Percentiles rank a stretch among this genome's conserved stretches.
Evolutionary conservation across 2,113 vertebrate species (phyloP).

Genomic region (Thinocorus orbignyianus): DNA sequence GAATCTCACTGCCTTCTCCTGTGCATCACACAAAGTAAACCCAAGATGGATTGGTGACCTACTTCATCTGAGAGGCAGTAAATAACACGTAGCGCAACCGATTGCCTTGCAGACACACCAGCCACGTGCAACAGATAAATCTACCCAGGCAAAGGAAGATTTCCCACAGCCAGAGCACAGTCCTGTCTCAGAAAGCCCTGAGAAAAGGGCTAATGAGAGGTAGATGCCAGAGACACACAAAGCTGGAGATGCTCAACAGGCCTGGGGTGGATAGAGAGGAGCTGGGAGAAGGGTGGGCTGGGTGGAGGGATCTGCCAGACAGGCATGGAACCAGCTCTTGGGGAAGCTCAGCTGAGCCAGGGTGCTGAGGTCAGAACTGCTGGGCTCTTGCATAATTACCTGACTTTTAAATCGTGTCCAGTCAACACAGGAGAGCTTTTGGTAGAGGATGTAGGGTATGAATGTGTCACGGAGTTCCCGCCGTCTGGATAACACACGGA

Average conservation of each 20-base stretch:
- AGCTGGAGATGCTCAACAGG: background rate
- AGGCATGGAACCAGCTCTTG: background rate
- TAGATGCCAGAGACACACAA: background rate
- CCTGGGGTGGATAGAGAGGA: fast-evolving
- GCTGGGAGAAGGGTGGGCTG: background rate
- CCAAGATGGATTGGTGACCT: background rate
- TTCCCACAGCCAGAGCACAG: background rate
- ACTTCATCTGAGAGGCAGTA: background rate
- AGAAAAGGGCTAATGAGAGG: fast-evolving
- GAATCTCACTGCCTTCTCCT: background rate
- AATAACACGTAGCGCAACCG: fast-evolving
- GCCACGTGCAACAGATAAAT: background rate
- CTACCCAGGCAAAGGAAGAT: background rate
- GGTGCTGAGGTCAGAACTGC: background rate
- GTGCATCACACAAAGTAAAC: background rate
- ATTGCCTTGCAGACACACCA: background rate
- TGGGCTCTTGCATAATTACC: background rate
- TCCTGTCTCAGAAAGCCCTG: background rate
- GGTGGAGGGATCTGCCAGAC: background rate
- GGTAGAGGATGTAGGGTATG: background rate
- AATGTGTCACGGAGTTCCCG: fast-evolving
- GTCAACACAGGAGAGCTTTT: background rate
- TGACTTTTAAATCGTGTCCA: background rate
- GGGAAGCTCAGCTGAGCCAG: background rate
- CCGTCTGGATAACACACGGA: fast-evolving